Percentiles rank a stretch among this genome's conserved stretches.
Conservation (phyloP, 2,113 vertebrate species). For the Falcunculus frontatus region DNA sequence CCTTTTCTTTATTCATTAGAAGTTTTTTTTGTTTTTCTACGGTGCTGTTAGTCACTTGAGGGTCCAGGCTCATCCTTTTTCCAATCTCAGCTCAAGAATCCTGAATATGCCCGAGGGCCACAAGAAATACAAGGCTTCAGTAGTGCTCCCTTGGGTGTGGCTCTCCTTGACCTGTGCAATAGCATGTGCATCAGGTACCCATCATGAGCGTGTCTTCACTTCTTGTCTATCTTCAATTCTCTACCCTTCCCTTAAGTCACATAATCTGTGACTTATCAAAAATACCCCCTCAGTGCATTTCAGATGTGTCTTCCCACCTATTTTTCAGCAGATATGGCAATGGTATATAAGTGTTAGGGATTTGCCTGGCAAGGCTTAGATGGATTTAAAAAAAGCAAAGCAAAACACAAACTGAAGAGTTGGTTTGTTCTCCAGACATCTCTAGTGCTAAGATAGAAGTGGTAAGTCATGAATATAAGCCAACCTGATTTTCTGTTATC, state of each 20-base stretch:
- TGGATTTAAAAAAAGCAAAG: not conserved
- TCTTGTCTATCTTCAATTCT: not conserved
- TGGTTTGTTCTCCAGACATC: slow-evolving; percentile 30
- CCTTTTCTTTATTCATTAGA: not conserved
- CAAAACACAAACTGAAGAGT: not conserved
- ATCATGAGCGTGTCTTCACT: not conserved
- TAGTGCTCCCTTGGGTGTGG: not conserved
- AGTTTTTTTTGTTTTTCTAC: not conserved
- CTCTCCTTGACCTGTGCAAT: not conserved
- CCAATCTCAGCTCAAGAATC: not conserved
- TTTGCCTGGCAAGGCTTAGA: not conserved
- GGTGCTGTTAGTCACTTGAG: not conserved
- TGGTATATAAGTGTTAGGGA: not conserved
- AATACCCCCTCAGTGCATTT: not conserved
- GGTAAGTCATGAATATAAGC: slow-evolving; percentile 62
- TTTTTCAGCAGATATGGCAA: not conserved
- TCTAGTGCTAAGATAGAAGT: slow-evolving; percentile 35
- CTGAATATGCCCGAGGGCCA: not conserved
- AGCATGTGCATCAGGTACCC: not conserved
- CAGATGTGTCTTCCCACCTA: not conserved
- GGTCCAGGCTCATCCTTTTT: not conserved
- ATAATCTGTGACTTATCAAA: not conserved
- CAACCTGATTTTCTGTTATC: slow-evolving; percentile 61
- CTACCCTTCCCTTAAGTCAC: not conserved
- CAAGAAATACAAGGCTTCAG: not conserved